Evolutionary conservation across 1,140 invertebrate genomes (phyloP), one percentile per base, ranked within the genome.

Genomic region (Pachypsylla venusta): DNA sequence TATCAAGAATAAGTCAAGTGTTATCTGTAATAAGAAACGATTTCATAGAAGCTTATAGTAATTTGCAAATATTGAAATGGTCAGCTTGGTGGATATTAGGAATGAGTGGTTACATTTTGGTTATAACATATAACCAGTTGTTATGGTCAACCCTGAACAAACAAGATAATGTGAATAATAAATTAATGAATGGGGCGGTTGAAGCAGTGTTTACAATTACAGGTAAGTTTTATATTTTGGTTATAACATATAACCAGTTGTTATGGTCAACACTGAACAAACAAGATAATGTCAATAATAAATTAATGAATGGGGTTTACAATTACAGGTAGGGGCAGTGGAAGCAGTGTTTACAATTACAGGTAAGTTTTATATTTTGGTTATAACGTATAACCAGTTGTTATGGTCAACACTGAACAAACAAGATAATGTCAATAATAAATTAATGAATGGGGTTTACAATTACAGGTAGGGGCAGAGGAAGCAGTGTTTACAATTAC

Each of bases 81-180:
- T 60, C 62, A 3, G 5, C 58, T 5, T 63, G 59, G 59, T 63
- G 59, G 62, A 42, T 56, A 22, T 27, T 63, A 2, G 57, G 58
- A 20, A 35, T 54, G 20, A 30, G 55, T 20, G 62, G 62, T n/a
- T 60, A 60, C 58, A 53, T 57, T 48, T 25, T 57, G 42, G 59
- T 63, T 25, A 35, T 48, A n/a, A 48, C 42, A 7, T 48, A 48
- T 22, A 48, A 48, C 42, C 42, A 48, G n/a, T 7, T 48, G 4
- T 22, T 48, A n/a, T 48, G 42, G 42, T 48, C 42, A 19, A 10
- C 42, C 42, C n/a, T 48, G 42, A 22, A 19, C 4, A 48, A 48
- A 4, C n/a, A 48, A 19, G 42, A 48, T 19, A n/a, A n/a, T 19
- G 7, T 19, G 42, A 48, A 48, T n/a, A 48, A 48, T 48, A n/a